Conservation (phyloP, 2,113 vertebrate genomes). For the Cichladusa arquata region DNA sequence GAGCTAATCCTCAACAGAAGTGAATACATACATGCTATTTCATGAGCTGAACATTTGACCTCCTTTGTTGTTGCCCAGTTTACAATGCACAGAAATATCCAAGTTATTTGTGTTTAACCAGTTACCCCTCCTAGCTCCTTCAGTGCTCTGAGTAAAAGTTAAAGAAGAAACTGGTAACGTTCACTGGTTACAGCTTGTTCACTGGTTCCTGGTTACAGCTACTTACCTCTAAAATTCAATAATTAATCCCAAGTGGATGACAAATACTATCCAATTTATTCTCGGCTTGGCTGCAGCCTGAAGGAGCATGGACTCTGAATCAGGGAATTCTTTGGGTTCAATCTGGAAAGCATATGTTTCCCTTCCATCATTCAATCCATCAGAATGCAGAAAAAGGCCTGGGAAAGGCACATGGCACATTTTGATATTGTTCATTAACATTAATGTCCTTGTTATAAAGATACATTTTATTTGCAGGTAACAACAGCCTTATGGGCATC, state of each 20-base stretch:
- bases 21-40: not conserved
- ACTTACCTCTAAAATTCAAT: conserved; percentile 77
- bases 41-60: conserved; percentile 68
- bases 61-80: conserved; percentile 19
- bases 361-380: conserved; percentile 74
- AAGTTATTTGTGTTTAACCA: conserved; percentile 61
- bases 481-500: conserved; percentile 65
- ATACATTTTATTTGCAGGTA: conserved; percentile 76
- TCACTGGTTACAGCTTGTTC: conserved; percentile 3
- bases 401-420: conserved; percentile 57
- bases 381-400: conserved; percentile 55
- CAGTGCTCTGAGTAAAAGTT: conserved; percentile 62
- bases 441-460: conserved; percentile 69
- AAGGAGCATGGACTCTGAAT: conserved; percentile 62
- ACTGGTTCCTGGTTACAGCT: conserved; percentile 30
- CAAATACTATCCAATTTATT: conserved; percentile 71
- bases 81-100: conserved; percentile 60
- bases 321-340: conserved; percentile 61
- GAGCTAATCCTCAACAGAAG: not conserved
- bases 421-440: conserved; percentile 69
- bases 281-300: conserved; percentile 57
- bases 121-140: conserved; percentile 9
- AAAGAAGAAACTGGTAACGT: conserved; percentile 71
- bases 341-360: conserved; percentile 82
- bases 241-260: conserved; percentile 78